Conservation (phyloP, 2,888 invertebrate genomes). For the Leuctra nigra region DNA sequence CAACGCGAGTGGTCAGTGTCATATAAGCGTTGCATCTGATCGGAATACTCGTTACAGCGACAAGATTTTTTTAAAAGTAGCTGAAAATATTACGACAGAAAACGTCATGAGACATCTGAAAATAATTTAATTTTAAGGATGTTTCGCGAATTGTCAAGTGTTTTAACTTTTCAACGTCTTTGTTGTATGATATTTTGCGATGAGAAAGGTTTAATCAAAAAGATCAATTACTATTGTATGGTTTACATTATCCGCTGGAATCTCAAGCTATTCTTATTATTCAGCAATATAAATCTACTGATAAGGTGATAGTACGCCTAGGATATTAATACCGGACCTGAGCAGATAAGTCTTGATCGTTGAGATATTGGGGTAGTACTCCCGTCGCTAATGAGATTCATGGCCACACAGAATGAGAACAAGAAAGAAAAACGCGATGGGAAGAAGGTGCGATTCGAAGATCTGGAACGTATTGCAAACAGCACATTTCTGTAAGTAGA, state of each 20-base stretch:
- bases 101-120: too few relatives aligned
- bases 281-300: slow-evolving; percentile 9
- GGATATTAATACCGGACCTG: too few relatives aligned
- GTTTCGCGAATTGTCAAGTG: too few relatives aligned
- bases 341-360: slow-evolving; percentile 1
- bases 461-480: slow-evolving; percentile 19
- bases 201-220: too few relatives aligned
- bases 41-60: too few relatives aligned
- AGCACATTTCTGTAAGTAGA: slow-evolving; percentile 22
- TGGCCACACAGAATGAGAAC: slow-evolving; percentile 1
- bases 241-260: slow-evolving; percentile 3
- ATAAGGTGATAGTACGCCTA: slow-evolving; percentile 14
- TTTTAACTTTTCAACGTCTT: too few relatives aligned
- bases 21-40: too few relatives aligned
- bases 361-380: slow-evolving; percentile 1
- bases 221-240: slow-evolving; percentile 3
- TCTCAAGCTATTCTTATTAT: neutral
- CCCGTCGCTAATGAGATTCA: slow-evolving; percentile 3
- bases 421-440: neutral
- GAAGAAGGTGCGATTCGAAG: slow-evolving; percentile 15
- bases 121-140: too few relatives aligned
- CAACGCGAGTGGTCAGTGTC: too few relatives aligned
- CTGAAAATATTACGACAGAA: too few relatives aligned
- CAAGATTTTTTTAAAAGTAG: too few relatives aligned
- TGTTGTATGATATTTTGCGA: too few relatives aligned